These are phyloP conservation scores for Aproaerema taeniolella DNA, from an alignment of 2,888 invertebrate species.

Conservation along the genomic window DNA sequence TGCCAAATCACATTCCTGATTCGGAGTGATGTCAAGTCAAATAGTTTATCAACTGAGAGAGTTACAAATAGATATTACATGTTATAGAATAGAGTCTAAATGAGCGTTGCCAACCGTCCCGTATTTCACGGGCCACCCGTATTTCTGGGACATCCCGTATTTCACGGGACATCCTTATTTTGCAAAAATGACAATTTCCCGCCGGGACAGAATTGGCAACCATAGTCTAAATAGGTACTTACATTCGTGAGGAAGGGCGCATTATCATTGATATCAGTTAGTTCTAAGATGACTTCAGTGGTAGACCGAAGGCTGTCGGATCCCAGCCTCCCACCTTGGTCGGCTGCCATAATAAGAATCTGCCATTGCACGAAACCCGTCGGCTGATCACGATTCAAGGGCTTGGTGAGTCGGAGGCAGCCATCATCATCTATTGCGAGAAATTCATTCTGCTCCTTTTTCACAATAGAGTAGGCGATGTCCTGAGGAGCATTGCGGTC, in stretches of 20 bases:
- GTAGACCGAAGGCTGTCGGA: conserved; percentile 79
- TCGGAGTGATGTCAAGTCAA: too few species aligned
- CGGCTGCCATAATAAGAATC: conserved; percentile 84
- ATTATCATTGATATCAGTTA: conserved; percentile 95
- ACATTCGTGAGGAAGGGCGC: conserved; percentile 90
- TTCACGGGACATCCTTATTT: too few species aligned
- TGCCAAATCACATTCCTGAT: too few species aligned
- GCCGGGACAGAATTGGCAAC: too few species aligned
- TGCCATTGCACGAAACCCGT: conserved; percentile 90
- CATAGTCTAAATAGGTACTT: conserved; percentile 45
- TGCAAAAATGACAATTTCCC: too few species aligned
- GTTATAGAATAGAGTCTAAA: too few species aligned
- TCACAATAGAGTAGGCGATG: conserved; percentile 86
- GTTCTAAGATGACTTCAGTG: conserved; percentile 81
- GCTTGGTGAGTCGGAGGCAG: conserved; percentile 84
- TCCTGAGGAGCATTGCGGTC: conserved; percentile 85
- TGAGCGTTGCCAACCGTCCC: too few species aligned
- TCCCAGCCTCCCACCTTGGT: conserved; percentile 80
- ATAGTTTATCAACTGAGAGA: too few species aligned
- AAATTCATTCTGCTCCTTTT: conserved; percentile 82
- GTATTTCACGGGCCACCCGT: too few species aligned
- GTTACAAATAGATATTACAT: too few species aligned
- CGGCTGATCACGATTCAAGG: conserved; percentile 93
- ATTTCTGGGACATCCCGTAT: too few species aligned
- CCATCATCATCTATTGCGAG: conserved; percentile 85